Evolutionary conservation across 2,888 invertebrate species (phyloP), one percentile per base, ranked within the genome.

Genomic region (Cancer borealis): DNA sequence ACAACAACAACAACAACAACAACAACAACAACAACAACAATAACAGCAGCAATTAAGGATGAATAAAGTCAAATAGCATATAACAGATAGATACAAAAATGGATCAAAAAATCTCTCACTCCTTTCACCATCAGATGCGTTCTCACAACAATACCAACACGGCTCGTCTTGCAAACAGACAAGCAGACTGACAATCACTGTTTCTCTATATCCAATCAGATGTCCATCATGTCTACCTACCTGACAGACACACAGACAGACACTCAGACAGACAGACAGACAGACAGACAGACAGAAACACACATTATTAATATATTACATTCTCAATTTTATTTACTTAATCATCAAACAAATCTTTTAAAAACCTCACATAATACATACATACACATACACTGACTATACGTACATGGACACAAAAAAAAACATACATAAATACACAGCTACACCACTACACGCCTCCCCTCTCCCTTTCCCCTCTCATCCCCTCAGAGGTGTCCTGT

Each of bases 101-200:
- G 66, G n/a, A 6, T 66, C n/a, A n/a, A 21, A 66, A 66, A 21
- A n/a, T n/a, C n/a, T n/a, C 21, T 66, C 21, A 66, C 66, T 66
- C 66, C 66, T 66, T 66, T 66, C 66, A 66, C 3, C 21, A 66
- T 4, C 66, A 66, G 66, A 2, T 1, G n/a, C 66, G n/a, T 66
- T 66, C 66, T 66, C 66, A 66, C n/a, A 66, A 66, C 66, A 66
- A n/a, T n/a, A 66, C 66, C n/a, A 66, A n/a, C 66, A 66, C n/a
- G n/a, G 21, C 17, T 4, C 17, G 4, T 21, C 66, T 66, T 21
- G 79, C 79, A 79, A 79, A 30, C 30, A 30, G 30, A 79, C 30
- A 79, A 30, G 26, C 79, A 30, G 79, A 30, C 79, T 79, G 79
- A 66, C 66, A 66, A 66, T 66, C 66, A 66, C 66, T 66, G 66